A percentile compares a stretch with the other conserved stretches of the same genome.
Conservation (phyloP, 2,797 vertebrate species). For the Lateolabrax maculatus region DNA sequence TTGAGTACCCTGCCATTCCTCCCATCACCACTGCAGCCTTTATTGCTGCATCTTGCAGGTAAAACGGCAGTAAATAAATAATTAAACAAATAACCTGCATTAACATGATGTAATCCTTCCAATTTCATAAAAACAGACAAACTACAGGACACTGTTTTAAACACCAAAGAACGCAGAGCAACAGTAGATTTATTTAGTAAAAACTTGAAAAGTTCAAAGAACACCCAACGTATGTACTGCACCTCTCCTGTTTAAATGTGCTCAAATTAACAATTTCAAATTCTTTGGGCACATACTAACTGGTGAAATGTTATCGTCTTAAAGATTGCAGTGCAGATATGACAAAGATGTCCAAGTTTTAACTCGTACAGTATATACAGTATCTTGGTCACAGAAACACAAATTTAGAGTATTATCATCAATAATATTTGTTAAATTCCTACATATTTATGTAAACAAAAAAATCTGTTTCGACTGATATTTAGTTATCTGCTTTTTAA, state of each 20-base stretch:
- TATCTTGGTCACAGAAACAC: too few species aligned
- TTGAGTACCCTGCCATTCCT: constrained; percentile 90
- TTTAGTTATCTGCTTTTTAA: too few species aligned
- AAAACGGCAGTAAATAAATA: constrained; percentile 56
- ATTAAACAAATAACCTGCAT: not conserved
- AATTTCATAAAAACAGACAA: not conserved
- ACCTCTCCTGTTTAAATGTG: not conserved
- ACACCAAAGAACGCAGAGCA: not conserved
- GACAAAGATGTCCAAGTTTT: too few species aligned
- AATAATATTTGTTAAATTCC: too few species aligned
- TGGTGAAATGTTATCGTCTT: not conserved
- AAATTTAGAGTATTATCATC: too few species aligned
- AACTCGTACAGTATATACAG: too few species aligned
- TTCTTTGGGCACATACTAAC: not conserved
- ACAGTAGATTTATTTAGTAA: not conserved
- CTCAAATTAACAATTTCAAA: not conserved
- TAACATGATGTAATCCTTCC: not conserved
- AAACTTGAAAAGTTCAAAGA: not conserved
- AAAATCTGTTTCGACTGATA: too few species aligned
- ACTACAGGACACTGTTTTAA: not conserved
- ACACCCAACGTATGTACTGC: not conserved
- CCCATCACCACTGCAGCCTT: constrained; percentile 93
- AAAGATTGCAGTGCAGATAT: not conserved
- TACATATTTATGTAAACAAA: too few species aligned
- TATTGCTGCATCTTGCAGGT: constrained; percentile 94